Evolutionary conservation across 2,888 invertebrate genomes (phyloP).

Genomic region (Heteromyza rotundicornis): DNA sequence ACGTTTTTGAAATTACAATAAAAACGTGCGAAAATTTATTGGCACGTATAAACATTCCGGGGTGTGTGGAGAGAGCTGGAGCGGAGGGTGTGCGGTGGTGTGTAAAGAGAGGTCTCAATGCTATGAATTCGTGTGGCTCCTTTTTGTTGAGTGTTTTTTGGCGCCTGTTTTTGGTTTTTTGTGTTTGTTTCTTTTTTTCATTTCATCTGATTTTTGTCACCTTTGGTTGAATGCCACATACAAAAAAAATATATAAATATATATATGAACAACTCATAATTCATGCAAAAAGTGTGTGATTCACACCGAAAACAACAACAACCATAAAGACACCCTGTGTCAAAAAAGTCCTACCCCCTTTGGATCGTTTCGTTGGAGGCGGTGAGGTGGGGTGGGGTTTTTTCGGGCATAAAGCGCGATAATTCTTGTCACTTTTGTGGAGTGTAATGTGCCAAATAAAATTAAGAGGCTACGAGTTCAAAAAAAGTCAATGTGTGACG

Average conservation of each 20-base stretch:
- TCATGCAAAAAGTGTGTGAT: slow-evolving; percentile 36
- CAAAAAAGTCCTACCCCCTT: not conserved
- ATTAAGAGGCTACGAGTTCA: slow-evolving; percentile 39
- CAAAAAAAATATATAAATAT: too few species aligned
- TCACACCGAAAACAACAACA: slow-evolving; percentile 12
- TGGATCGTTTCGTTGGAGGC: not conserved
- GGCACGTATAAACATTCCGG: slow-evolving; percentile 41
- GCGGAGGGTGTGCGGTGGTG: not conserved
- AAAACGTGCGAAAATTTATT: slow-evolving; percentile 62
- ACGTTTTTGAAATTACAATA: slow-evolving; percentile 48
- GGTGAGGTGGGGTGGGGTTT: not conserved
- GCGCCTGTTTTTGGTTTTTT: not conserved
- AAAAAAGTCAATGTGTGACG: slow-evolving; percentile 29
- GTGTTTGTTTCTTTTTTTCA: slow-evolving; percentile 38
- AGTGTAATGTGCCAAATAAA: slow-evolving; percentile 50
- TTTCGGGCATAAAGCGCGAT: slow-evolving; percentile 34
- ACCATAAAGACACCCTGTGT: not conserved
- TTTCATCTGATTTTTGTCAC: slow-evolving; percentile 40
- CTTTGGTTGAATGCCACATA: slow-evolving; percentile 39
- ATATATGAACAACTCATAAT: slow-evolving; percentile 45
- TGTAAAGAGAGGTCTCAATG: too few species aligned
- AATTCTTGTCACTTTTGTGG: slow-evolving; percentile 43
- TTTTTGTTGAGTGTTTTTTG: too few species aligned
- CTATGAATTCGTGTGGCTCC: too few species aligned
- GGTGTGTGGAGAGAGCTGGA: too few species aligned